phyloP scores from a whole-genome alignment of 2,113 vertebrate genomes.

The Marcusenius ussheri region DNA sequence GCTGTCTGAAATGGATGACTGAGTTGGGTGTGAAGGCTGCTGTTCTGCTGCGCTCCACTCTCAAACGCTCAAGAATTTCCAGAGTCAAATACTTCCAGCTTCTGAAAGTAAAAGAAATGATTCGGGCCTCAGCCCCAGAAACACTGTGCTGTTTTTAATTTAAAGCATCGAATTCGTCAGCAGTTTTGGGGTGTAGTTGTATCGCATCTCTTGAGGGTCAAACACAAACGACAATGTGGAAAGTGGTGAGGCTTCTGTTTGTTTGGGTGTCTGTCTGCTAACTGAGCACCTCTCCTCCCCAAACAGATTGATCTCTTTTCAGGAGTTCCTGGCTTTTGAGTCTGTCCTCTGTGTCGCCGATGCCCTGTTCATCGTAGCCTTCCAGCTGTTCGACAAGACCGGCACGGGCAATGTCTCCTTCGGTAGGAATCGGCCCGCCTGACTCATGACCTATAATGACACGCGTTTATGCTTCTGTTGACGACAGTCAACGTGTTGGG shows the following conservation, averaged over 20 bases:
- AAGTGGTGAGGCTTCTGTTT: not conserved
- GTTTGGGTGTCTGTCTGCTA: not conserved
- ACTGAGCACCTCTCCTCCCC: conserved; percentile 13
- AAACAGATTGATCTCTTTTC: conserved; percentile 89
- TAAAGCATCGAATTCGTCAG: not conserved
- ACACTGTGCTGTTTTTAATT: not conserved
- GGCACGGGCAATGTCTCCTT: conserved; percentile 88
- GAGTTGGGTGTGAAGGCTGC: not conserved
- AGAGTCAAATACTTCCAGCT: not conserved
- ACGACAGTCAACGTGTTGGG: not conserved
- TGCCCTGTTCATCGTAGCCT: conserved; percentile 93
- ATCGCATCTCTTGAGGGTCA: not conserved
- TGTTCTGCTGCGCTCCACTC: not conserved
- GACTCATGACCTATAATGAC: not conserved
- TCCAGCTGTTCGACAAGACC: conserved; percentile 92
- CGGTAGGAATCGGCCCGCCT: conserved; percentile 66
- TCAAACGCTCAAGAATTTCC: not conserved
- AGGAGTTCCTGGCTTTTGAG: conserved; percentile 96
- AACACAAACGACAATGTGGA: not conserved
- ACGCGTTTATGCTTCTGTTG: not conserved
- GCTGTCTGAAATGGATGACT: not conserved
- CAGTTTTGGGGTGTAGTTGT: not conserved
- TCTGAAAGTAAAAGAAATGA: not conserved
- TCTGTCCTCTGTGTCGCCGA: conserved; percentile 91
- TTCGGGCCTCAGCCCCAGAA: not conserved